Base-by-base conservation (phyloP, 2,888 invertebrate genomes). In the Leptarthrus brevirostris region DNA sequence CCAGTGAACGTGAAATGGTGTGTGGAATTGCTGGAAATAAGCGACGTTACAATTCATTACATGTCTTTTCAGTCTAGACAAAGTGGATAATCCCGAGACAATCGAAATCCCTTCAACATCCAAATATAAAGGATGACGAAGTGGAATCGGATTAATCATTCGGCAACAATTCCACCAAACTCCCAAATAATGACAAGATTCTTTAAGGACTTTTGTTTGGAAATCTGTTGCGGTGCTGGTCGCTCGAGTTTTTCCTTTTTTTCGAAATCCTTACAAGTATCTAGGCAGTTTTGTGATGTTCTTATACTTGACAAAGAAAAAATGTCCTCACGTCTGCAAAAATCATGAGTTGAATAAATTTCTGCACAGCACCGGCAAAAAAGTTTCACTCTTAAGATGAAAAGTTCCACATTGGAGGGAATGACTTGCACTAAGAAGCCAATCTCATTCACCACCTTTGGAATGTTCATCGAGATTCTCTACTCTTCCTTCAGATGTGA, bases 281-380 rank as follows among this genome's bases (percentile, higher is more conserved):
- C 18, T 30, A 26, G n/a, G 52, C 52, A 49, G 16, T 44, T 52
- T 49, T 20, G 24, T 52, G 49, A 49, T 30, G 52, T 69, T 30
- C 14, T 47, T 69, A 18, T 2, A 26, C 24, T 52, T 69, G 69
- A 69, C 30, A 69, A 69, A 18, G 52, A 69, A 69, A 69, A 69
- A 69, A 52, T 69, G 69, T 69, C 69, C 49, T 30, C 69, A 69
- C 69, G 69, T 69, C 69, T 69, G 30, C 52, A 69, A 26, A 52
- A 69, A 52, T 69, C 69, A 69, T 69, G 69, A 69, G 69, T 52
- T 69, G 69, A 69, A 69, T 69, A 69, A 69, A 69, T 69, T 52
- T 69, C 36, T 52, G 34, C 52, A 36, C 44, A 52, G 47, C 8
- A 69, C 69, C 49, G 30, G 20, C 52, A 30, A 52, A 52, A 69